Evolutionary conservation across 2,888 invertebrate genomes (phyloP).

Genomic region (Drosophila algonquin): DNA sequence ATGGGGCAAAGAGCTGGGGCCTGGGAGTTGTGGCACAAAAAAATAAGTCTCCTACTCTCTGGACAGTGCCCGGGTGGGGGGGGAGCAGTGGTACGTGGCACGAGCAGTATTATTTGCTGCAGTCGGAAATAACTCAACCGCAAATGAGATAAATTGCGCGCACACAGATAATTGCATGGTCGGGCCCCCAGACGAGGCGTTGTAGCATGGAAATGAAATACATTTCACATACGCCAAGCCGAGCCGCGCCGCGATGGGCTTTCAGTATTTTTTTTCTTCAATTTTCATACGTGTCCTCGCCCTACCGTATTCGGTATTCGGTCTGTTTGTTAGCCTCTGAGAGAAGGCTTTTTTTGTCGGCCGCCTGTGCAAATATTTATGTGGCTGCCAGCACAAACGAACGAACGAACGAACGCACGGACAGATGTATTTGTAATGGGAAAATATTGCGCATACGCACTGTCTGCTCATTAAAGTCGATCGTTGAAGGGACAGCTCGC

Average conservation of each 20-base stretch:
- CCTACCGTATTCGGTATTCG: slow-evolving; percentile 36
- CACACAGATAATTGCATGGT: slow-evolving; percentile 76
- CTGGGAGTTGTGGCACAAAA: slow-evolving; percentile 16
- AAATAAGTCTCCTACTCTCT: slow-evolving; percentile 32
- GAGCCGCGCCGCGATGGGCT: slow-evolving; percentile 3
- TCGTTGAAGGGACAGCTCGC: slow-evolving; percentile 34
- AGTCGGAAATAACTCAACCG: slow-evolving; percentile 81
- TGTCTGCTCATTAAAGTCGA: slow-evolving; percentile 32
- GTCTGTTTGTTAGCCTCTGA: slow-evolving; percentile 41
- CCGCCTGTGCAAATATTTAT: slow-evolving; percentile 53
- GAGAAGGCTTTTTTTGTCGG: slow-evolving; percentile 30
- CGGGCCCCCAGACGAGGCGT: slow-evolving; percentile 30
- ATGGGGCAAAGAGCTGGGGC: slow-evolving; percentile 5
- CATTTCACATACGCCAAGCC: slow-evolving; percentile 40
- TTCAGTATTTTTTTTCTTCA: slow-evolving; percentile 18
- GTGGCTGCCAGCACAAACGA: slow-evolving; percentile 33
- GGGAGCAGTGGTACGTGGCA: slow-evolving; percentile 15
- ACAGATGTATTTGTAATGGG: slow-evolving; percentile 31
- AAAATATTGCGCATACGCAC: slow-evolving; percentile 58
- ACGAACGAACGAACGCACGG: not conserved
- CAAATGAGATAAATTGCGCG: slow-evolving; percentile 82
- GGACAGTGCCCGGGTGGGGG: slow-evolving; percentile 7
- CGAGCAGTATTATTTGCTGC: slow-evolving; percentile 66
- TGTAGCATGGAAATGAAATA: slow-evolving; percentile 41
- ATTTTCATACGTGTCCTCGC: slow-evolving; percentile 33